These are phyloP conservation scores for Falcaria lacertinaria DNA, from an alignment of 2,888 invertebrate genomes.

Conservation along the genomic window DNA sequence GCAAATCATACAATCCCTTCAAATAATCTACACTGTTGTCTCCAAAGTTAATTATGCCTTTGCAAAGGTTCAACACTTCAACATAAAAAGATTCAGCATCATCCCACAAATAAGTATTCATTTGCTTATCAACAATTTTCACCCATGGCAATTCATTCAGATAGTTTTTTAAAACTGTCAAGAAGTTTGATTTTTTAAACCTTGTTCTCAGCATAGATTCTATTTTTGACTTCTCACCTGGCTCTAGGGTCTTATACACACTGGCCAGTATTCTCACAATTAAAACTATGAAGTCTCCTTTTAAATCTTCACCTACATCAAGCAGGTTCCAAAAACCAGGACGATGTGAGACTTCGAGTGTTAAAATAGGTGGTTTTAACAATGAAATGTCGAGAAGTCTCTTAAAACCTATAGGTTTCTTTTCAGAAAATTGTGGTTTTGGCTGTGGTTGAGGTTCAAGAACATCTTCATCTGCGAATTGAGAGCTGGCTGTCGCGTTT, in stretches of 20 bases:
- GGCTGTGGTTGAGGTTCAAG: slow-evolving; percentile 24
- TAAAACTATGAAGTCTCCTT: slow-evolving; percentile 69
- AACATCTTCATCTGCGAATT: slow-evolving; percentile 49
- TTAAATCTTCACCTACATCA: slow-evolving; percentile 46
- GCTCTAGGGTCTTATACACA: slow-evolving; percentile 50
- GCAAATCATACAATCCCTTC: slow-evolving; percentile 38
- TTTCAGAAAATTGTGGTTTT: slow-evolving; percentile 44
- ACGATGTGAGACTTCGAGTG: slow-evolving; percentile 59
- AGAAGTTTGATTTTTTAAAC: slow-evolving; percentile 52
- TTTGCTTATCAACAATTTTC: slow-evolving; percentile 55
- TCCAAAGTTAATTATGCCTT: slow-evolving; percentile 50
- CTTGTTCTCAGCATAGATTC: slow-evolving; percentile 42
- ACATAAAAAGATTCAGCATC: slow-evolving; percentile 57
- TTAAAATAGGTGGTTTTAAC: slow-evolving; percentile 55
- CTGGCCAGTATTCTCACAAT: slow-evolving; percentile 63
- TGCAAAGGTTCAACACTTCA: slow-evolving; percentile 45
- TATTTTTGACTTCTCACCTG: slow-evolving; percentile 53
- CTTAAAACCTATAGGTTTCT: slow-evolving; percentile 69
- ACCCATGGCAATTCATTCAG: slow-evolving; percentile 47
- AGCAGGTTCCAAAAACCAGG: slow-evolving; percentile 69
- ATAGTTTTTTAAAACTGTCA: slow-evolving; percentile 49
- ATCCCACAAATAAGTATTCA: slow-evolving; percentile 65
- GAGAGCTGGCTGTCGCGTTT: slow-evolving; percentile 24
- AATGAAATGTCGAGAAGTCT: slow-evolving; percentile 58
- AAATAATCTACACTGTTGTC: slow-evolving; percentile 36